These are phyloP conservation scores for Sorex fumeus DNA, from an alignment of 2,113 vertebrate species.

Conservation along the genomic window DNA sequence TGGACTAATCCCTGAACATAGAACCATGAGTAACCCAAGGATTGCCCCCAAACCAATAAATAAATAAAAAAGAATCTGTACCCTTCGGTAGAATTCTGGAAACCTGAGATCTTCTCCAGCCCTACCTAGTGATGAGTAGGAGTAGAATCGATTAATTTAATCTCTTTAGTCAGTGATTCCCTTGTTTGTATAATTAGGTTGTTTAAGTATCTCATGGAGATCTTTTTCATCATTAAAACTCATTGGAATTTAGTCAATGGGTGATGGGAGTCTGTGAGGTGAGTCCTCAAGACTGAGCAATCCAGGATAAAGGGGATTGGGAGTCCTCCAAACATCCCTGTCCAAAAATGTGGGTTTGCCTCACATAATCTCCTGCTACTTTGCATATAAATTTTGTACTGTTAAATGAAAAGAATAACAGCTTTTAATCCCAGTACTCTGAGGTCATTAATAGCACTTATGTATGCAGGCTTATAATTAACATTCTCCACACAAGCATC, in stretches of 20 bases:
- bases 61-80: neutral
- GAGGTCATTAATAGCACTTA: conserved; percentile 11
- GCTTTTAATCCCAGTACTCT: conserved; percentile 41
- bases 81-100: neutral
- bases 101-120: neutral
- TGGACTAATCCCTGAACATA: too few relatives aligned
- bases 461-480: conserved; percentile 40
- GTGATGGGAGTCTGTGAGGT: neutral
- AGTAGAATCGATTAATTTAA: neutral
- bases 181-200: conserved; percentile 21
- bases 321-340: neutral
- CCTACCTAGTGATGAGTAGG: neutral
- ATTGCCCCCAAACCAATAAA: too few relatives aligned
- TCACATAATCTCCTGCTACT: neutral
- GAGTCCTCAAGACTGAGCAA: neutral
- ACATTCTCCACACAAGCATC: conserved; percentile 15
- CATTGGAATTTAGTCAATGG: neutral
- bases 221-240: conserved; percentile 28
- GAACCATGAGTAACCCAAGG: too few relatives aligned
- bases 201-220: neutral
- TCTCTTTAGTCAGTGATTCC: neutral
- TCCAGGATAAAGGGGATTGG: neutral
- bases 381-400: conserved; percentile 1
- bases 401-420: conserved; percentile 39
- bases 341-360: neutral